Evolutionary conservation across 1,140 invertebrate species (phyloP).

Genomic region (Cheumatopsyche charites): DNA sequence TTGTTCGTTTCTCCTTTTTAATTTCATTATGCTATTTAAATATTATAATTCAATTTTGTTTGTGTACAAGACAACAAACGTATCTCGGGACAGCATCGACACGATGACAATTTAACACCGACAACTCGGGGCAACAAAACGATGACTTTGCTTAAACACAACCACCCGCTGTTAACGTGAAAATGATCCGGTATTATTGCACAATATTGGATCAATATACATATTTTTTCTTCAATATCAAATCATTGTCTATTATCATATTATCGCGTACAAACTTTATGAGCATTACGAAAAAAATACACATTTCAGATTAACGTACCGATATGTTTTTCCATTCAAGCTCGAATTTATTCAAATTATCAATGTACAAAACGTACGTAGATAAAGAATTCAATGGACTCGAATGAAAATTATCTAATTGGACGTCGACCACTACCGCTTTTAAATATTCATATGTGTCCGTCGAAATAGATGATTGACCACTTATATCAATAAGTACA

Average conservation of each 20-base stretch:
- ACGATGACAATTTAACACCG: conserved; percentile 46
- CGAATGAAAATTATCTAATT: conserved; percentile 23
- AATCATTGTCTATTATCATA: too few species aligned
- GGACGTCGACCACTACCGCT: background rate
- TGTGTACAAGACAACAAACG: conserved; percentile 19
- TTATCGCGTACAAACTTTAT: too few species aligned
- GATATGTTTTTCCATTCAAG: too few species aligned
- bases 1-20: too few species aligned
- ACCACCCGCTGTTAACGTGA: conserved; percentile 12
- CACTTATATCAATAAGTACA: conserved; percentile 28
- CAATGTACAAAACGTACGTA: too few species aligned
- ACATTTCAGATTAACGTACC: too few species aligned
- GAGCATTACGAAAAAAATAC: too few species aligned
- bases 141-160: conserved; percentile 37
- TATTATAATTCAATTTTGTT: conserved; percentile 27
- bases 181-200: conserved; percentile 10
- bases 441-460: conserved; percentile 27
- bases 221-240: too few species aligned
- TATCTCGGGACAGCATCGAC: conserved; percentile 34
- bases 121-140: conserved; percentile 28
- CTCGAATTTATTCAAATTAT: too few species aligned
- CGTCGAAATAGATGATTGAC: conserved; percentile 21
- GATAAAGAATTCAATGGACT: too few species aligned
- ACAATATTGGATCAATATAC: background rate
- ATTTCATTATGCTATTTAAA: too few species aligned